phyloP scores from a whole-genome alignment of 2,113 vertebrate species.

The Sylvicapra grimmia region DNA sequence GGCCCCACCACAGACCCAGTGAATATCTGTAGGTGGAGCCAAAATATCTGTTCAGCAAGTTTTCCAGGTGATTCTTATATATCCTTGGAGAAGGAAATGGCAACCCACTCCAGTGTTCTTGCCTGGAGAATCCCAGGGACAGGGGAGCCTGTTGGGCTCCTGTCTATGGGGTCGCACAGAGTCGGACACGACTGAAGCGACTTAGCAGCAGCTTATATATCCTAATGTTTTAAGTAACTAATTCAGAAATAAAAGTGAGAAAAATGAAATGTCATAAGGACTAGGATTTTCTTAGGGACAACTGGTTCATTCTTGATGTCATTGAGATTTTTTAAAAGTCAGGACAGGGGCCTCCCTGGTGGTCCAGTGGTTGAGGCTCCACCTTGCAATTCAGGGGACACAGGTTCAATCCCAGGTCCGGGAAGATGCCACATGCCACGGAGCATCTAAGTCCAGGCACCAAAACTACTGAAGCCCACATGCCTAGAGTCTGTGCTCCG shows the following conservation, averaged over 20 bases:
- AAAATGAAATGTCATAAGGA: not conserved
- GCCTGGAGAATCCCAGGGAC: no score
- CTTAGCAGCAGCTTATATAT: no score
- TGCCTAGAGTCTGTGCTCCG: not conserved
- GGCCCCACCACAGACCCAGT: not conserved
- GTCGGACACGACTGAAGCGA: no score
- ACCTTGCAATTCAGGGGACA: not conserved
- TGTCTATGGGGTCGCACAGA: no score
- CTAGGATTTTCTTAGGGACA: not conserved
- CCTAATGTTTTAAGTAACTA: not conserved
- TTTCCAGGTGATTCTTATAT: not conserved
- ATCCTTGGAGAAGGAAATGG: no score
- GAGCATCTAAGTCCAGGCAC: not conserved
- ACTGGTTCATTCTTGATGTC: not conserved
- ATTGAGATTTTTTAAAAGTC: not conserved
- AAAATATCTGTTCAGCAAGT: not conserved
- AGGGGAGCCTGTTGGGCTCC: no score
- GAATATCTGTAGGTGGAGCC: not conserved
- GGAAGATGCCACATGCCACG: not conserved
- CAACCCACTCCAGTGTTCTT: no score
- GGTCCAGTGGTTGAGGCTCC: not conserved
- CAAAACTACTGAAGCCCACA: not conserved
- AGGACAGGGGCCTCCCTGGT: not conserved
- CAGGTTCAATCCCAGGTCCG: accelerated
- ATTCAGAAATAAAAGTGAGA: not conserved